Conservation (phyloP, 1,140 invertebrate species). For the Hirudo medicinalis region DNA sequence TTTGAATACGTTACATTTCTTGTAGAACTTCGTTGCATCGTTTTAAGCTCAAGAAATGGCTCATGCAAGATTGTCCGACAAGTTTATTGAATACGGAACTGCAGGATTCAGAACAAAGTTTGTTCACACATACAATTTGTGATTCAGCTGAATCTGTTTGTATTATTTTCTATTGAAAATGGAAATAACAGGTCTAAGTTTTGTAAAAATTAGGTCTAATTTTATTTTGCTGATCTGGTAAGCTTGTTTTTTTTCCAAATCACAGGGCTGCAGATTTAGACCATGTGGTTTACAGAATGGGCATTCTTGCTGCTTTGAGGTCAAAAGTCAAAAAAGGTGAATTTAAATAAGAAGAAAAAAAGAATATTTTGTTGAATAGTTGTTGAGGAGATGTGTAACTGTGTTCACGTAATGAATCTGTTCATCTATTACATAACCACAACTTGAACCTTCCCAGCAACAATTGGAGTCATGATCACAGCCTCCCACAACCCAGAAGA, state of each 20-base stretch:
- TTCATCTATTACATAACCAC: background rate
- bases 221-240: too few species aligned
- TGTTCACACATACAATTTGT: conserved; percentile 14
- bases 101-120: conserved; percentile 57
- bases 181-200: too few species aligned
- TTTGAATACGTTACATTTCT: background rate
- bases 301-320: conserved; percentile 71
- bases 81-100: conserved; percentile 52
- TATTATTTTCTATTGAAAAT: too few species aligned
- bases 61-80: conserved; percentile 35
- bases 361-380: conserved; percentile 18
- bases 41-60: background rate
- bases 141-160: too few species aligned
- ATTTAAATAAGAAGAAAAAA: background rate
- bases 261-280: conserved; percentile 63
- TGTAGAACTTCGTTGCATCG: background rate
- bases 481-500: conserved; percentile 91
- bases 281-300: conserved; percentile 82
- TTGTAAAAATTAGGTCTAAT: too few species aligned
- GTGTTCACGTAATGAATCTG: background rate
- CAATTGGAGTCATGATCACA: conserved; percentile 85
- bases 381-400: background rate
- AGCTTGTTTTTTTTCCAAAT: conserved; percentile 29
- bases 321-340: conserved; percentile 64
- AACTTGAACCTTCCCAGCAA: conserved; percentile 11